Evolutionary conservation across 2,113 vertebrate genomes (phyloP).

Genomic region (Salvelinus namaycush): DNA sequence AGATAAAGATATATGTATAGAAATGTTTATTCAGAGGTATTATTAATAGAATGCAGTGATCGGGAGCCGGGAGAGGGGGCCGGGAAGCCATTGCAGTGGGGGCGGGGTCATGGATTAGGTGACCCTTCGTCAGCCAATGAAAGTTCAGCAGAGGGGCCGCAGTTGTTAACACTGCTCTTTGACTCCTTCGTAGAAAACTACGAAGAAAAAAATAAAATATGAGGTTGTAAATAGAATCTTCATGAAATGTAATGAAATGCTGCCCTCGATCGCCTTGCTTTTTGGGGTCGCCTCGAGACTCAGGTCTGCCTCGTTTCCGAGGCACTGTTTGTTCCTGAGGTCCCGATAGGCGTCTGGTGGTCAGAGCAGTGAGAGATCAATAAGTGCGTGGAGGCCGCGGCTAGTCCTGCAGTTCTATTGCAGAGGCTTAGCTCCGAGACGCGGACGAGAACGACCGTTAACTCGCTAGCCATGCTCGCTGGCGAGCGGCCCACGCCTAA

Average conservation of each 20-base stretch:
- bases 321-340: background rate
- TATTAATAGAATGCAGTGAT: constrained; percentile 78
- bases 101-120: constrained; percentile 20
- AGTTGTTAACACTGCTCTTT: constrained; percentile 78
- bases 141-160: constrained; percentile 65
- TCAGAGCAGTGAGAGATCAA: constrained; percentile 68
- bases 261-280: constrained; percentile 60
- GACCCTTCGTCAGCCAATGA: constrained; percentile 37
- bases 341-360: constrained; percentile 40
- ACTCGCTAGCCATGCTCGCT: constrained; percentile 66
- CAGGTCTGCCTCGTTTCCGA: background rate
- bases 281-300: constrained; percentile 10
- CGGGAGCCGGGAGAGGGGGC: constrained; percentile 64
- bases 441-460: constrained; percentile 22
- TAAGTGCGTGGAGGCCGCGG: constrained; percentile 63
- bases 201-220: constrained; percentile 56
- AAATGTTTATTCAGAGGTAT: constrained; percentile 83
- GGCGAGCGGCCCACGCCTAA: constrained; percentile 65
- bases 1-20: constrained; percentile 80
- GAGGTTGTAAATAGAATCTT: constrained; percentile 82
- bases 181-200: constrained; percentile 53
- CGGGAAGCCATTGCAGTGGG: constrained; percentile 55
- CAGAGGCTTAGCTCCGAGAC: constrained; percentile 64
- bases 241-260: constrained; percentile 69
- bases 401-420: constrained; percentile 79